Percentiles rank a stretch among this genome's conserved stretches.
phyloP scores from a whole-genome alignment of 2,113 vertebrate genomes.

The Xiphophorus hellerii region DNA sequence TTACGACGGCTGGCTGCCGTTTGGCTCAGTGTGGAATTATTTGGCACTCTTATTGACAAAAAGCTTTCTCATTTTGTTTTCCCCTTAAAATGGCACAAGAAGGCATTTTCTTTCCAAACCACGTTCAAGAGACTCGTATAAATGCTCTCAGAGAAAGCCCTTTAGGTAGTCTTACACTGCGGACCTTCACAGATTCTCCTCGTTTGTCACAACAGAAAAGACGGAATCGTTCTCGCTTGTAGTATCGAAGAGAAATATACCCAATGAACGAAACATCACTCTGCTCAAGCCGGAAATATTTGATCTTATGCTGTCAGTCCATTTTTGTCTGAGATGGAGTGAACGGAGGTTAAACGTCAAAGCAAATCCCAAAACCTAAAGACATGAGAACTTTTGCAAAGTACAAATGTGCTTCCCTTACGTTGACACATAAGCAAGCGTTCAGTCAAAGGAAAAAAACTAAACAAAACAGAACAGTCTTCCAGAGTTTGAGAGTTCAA shows the following conservation, averaged over 20 bases:
- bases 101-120: constrained; percentile 63
- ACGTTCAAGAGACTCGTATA: constrained; percentile 57
- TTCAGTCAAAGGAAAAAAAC: constrained; percentile 60
- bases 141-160: constrained; percentile 74
- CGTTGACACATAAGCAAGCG: constrained; percentile 64
- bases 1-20: constrained; percentile 75
- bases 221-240: constrained; percentile 42
- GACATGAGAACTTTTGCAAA: constrained; percentile 64
- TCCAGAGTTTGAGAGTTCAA: constrained; percentile 58
- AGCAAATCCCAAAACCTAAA: constrained; percentile 42
- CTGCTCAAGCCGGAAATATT: constrained; percentile 56
- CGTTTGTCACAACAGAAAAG: constrained; percentile 53
- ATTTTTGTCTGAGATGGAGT: constrained; percentile 73
- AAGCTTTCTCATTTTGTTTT: constrained; percentile 65
- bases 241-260: constrained; percentile 54
- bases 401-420: constrained; percentile 65
- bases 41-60: constrained; percentile 77
- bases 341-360: constrained; percentile 64
- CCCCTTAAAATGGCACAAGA: constrained; percentile 64
- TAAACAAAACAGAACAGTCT: constrained; percentile 55
- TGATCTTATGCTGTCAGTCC: constrained; percentile 81
- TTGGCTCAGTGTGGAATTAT: constrained; percentile 79
- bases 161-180: constrained; percentile 63
- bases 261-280: constrained; percentile 71
- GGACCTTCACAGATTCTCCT: constrained; percentile 70